A percentile compares a stretch with the other conserved stretches of the same genome.
phyloP scores from a whole-genome alignment of 2,797 vertebrate species.

The Delichon dasypus region DNA sequence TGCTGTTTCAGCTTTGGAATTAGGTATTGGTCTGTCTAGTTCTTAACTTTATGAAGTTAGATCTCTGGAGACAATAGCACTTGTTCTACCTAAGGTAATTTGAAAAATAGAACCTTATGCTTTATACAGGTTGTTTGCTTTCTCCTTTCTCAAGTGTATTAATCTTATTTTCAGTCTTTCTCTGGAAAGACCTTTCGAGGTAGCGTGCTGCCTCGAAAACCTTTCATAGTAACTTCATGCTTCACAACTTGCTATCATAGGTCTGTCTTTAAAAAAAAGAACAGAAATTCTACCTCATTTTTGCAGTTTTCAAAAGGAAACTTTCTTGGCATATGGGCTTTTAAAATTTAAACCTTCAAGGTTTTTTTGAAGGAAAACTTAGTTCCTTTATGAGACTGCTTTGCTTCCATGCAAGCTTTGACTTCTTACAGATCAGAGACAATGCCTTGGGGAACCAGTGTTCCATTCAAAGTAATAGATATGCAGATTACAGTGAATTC shows the following conservation, averaged over 20 bases:
- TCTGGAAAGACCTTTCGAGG: background rate
- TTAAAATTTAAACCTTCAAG: constrained; percentile 14
- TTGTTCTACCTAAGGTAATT: background rate
- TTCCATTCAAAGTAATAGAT: background rate
- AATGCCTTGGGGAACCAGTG: background rate
- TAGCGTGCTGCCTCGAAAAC: background rate
- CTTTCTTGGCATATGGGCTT: background rate
- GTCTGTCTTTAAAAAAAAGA: background rate
- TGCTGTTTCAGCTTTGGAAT: background rate
- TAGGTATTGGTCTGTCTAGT: background rate
- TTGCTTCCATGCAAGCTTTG: background rate
- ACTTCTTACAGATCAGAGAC: background rate
- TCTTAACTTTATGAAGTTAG: background rate
- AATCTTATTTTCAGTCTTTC: background rate
- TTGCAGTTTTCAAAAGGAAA: background rate
- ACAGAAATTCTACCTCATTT: background rate
- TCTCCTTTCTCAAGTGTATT: background rate
- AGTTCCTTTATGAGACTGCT: background rate
- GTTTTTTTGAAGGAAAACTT: background rate
- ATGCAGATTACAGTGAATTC: background rate
- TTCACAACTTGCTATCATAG: background rate
- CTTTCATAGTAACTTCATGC: background rate
- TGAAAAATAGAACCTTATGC: background rate
- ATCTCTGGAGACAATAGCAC: background rate
- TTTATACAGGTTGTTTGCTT: background rate